A percentile compares a stretch with the other conserved stretches of the same genome.
These are phyloP conservation scores for Thymelicus lineola DNA, from an alignment of 2,888 invertebrate species.

Conservation along the genomic window DNA sequence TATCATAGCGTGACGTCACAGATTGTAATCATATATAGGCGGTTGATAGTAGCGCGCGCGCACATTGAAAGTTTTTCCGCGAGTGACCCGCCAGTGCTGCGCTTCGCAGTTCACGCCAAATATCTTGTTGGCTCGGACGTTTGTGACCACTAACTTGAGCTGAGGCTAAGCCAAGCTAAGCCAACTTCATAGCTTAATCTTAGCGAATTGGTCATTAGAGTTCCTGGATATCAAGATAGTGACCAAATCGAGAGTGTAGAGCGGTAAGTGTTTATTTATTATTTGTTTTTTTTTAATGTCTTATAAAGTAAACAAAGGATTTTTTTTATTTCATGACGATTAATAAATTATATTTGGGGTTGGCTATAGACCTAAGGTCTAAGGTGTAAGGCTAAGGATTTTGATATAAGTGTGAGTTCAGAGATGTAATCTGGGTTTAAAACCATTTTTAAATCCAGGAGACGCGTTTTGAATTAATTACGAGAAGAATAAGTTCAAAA, in stretches of 20 bases:
- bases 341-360: too few relatives aligned
- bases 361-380: too few relatives aligned
- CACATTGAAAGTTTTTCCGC: slow-evolving; percentile 65
- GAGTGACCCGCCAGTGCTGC: slow-evolving; percentile 65
- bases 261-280: background rate
- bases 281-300: background rate
- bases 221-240: slow-evolving; percentile 5
- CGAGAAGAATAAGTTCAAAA: too few relatives aligned
- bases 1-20: slow-evolving; percentile 69
- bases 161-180: slow-evolving; percentile 1
- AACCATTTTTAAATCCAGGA: too few relatives aligned
- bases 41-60: slow-evolving; percentile 69
- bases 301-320: too few relatives aligned
- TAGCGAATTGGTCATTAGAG: background rate
- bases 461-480: too few relatives aligned
- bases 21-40: slow-evolving; percentile 68
- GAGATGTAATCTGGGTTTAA: too few relatives aligned
- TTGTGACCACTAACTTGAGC: background rate
- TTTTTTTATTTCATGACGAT: too few relatives aligned
- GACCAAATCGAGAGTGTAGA: background rate
- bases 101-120: slow-evolving; percentile 58
- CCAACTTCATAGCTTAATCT: background rate
- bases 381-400: too few relatives aligned
- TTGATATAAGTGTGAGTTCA: too few relatives aligned
- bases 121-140: slow-evolving; percentile 51